A percentile compares a stretch with the other conserved stretches of the same genome.
Conservation (phyloP, 2,113 vertebrate genomes). For the Vombatus ursinus region DNA sequence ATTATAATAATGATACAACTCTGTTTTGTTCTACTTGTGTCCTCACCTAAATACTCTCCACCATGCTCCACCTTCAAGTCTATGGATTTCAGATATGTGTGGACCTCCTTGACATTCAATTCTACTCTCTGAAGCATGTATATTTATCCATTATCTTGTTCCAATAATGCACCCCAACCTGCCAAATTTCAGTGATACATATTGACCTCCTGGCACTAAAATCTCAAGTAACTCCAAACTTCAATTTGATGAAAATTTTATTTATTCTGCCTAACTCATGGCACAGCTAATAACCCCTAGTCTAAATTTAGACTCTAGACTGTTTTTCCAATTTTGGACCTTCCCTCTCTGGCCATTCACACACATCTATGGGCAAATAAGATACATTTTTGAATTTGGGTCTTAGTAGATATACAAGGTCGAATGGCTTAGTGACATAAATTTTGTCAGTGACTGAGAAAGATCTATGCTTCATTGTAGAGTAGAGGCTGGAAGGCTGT, state of each 20-base stretch:
- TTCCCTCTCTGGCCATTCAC: constrained; percentile 18
- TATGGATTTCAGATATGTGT: constrained; percentile 13
- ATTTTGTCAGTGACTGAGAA: too few relatives aligned
- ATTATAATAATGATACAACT: too few relatives aligned
- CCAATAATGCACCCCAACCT: constrained; percentile 1
- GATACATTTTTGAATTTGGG: too few relatives aligned
- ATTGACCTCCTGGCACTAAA: constrained; percentile 33
- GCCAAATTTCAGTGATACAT: not conserved
- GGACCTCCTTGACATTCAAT: constrained; percentile 4
- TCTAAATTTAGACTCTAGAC: constrained; percentile 24
- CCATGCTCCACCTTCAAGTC: too few relatives aligned
- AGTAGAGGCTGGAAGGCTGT: too few relatives aligned
- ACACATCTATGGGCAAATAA: not conserved
- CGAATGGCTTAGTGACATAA: too few relatives aligned
- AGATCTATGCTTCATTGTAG: too few relatives aligned
- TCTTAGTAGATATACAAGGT: too few relatives aligned
- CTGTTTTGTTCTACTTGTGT: too few relatives aligned
- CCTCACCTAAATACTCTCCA: too few relatives aligned
- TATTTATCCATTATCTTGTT: constrained; percentile 35
- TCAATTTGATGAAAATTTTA: not conserved
- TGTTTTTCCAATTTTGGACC: constrained; percentile 8
- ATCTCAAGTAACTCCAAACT: not conserved
- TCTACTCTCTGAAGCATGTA: not conserved
- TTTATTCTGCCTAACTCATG: constrained; percentile 21
- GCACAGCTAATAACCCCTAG: not conserved